Conservation (phyloP, 2,113 vertebrate genomes). For the Leucopsar rothschildi region DNA sequence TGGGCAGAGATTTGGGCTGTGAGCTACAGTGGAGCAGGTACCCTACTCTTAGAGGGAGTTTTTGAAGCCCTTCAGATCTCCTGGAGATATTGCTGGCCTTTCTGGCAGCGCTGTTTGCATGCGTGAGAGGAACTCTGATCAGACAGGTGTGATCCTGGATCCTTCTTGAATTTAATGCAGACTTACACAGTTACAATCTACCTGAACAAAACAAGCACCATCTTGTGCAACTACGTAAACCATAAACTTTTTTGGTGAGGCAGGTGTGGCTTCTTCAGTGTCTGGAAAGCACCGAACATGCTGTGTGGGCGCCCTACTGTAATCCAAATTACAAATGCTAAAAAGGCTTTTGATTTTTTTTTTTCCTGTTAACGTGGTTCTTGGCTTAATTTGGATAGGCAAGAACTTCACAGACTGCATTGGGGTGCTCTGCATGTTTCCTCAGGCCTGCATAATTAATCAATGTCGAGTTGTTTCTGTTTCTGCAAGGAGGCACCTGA, state of each 20-base stretch:
- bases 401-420: constrained; percentile 26
- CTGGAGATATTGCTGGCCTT: neutral
- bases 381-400: constrained; percentile 29
- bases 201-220: constrained; percentile 39
- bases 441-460: constrained; percentile 50
- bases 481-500: neutral
- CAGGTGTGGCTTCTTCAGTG: constrained; percentile 31
- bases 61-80: neutral
- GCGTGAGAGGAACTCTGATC: neutral
- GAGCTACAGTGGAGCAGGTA: neutral
- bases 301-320: constrained; percentile 48
- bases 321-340: constrained; percentile 37
- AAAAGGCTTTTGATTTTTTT: constrained; percentile 55
- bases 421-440: constrained; percentile 25
- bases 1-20: neutral
- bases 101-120: neutral
- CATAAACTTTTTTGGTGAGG: constrained; percentile 41
- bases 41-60: neutral
- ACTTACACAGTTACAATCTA: constrained; percentile 2
- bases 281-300: constrained; percentile 62
- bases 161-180: constrained; percentile 15
- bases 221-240: constrained; percentile 45
- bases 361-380: neutral
- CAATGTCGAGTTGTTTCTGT: neutral
- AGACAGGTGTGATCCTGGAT: neutral